Percentiles rank a stretch among this genome's conserved stretches.
These are phyloP conservation scores for Corythornis vintsioides DNA, from an alignment of 2,113 vertebrate genomes.

Conservation along the genomic window DNA sequence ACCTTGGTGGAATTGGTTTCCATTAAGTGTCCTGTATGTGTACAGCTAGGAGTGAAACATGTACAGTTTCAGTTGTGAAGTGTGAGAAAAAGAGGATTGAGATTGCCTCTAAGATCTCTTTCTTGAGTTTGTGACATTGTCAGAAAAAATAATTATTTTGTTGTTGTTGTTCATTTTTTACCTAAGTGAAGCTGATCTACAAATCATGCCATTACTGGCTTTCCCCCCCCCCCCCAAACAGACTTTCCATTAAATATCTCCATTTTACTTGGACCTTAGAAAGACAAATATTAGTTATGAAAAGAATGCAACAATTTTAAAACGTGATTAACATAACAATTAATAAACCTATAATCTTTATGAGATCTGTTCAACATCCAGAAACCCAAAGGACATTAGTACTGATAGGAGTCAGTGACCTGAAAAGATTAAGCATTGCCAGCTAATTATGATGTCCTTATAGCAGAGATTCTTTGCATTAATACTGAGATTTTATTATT, in stretches of 20 bases:
- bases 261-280: neutral
- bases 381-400: conserved; percentile 26
- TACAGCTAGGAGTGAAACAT: neutral
- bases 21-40: neutral
- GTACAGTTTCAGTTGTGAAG: neutral
- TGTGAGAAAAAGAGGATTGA: neutral
- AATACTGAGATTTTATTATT: neutral
- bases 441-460: conserved; percentile 27
- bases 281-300: conserved; percentile 10
- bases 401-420: conserved; percentile 2
- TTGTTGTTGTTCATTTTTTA: neutral
- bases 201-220: neutral
- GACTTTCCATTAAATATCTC: neutral
- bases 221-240: neutral
- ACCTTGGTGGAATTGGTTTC: neutral
- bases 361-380: neutral
- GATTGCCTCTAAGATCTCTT: neutral
- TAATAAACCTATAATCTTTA: conserved; percentile 16
- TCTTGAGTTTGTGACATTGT: neutral
- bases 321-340: conserved; percentile 25
- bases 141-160: neutral
- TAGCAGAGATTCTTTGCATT: neutral
- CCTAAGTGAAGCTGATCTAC: neutral
- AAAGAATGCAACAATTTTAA: conserved; percentile 31
- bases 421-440: conserved; percentile 27